Percentiles rank a stretch among this genome's conserved stretches.
Conservation (phyloP, 2,888 invertebrate species). For the Rapana venosa region DNA sequence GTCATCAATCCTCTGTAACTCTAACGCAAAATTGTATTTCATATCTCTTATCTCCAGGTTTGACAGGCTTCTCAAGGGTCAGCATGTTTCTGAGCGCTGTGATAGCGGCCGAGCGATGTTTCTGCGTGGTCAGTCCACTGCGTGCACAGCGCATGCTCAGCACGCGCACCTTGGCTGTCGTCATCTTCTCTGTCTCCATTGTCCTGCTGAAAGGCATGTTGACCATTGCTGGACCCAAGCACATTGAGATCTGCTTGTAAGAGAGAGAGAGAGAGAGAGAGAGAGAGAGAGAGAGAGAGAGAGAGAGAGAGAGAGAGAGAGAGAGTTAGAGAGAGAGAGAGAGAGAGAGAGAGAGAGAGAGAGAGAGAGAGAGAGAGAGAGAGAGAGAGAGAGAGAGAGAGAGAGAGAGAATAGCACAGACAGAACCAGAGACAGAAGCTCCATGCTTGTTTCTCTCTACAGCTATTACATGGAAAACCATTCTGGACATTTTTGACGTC, state of each 20-base stretch:
- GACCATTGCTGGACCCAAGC: conserved; percentile 9
- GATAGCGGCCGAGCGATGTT: conserved; percentile 13
- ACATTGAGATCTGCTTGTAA: neutral
- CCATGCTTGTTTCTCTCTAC: neutral
- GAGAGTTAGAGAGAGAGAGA: too few relatives aligned
- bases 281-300: too few relatives aligned
- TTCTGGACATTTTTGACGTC: conserved; percentile 8
- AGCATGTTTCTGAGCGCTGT: neutral
- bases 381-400: too few relatives aligned
- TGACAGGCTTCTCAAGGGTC: conserved; percentile 12
- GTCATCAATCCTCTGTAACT: neutral
- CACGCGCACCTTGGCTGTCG: neutral
- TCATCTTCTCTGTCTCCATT: neutral
- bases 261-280: too few relatives aligned
- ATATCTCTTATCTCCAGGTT: neutral
- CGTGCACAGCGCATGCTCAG: conserved; percentile 3
- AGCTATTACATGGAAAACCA: conserved; percentile 19
- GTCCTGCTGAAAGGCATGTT: neutral
- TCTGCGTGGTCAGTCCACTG: conserved; percentile 27
- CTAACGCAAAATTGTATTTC: too few relatives aligned
- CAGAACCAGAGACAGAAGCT: too few relatives aligned
- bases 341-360: too few relatives aligned
- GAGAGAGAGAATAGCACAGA: too few relatives aligned
- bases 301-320: too few relatives aligned
- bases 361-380: too few relatives aligned